Conservation (phyloP, 1,140 invertebrate genomes). For the Daktulosphaira vitifoliae region DNA sequence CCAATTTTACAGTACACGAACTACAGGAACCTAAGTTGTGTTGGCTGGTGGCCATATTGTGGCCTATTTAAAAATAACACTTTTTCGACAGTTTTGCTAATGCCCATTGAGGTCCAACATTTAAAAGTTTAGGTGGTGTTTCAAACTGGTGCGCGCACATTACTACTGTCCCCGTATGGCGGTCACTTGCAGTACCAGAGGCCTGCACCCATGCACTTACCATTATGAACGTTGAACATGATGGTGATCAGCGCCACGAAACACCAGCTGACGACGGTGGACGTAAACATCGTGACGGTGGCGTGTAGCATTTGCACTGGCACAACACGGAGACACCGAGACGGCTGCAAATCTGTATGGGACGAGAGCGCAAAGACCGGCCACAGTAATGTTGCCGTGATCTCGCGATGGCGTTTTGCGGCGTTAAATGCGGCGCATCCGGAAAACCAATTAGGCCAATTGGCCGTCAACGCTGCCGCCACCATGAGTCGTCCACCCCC, state of each 20-base stretch:
- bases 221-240: not conserved
- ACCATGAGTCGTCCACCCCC: no score
- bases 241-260: not conserved
- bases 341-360: not conserved
- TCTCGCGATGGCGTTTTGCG: not conserved
- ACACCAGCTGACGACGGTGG: not conserved
- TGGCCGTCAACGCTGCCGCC: not conserved
- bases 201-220: not conserved
- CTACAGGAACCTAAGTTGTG: no score
- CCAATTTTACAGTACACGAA: no score
- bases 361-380: slow-evolving; percentile 16
- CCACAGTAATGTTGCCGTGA: no score
- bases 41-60: no score
- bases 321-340: slow-evolving; percentile 4
- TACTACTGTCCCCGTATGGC: no score
- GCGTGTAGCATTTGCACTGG: not conserved
- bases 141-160: no score
- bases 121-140: no score
- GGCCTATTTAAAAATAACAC: no score
- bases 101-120: no score
- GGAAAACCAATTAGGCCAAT: slow-evolving; percentile 29
- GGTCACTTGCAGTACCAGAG: no score
- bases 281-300: slow-evolving; percentile 3
- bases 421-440: not conserved
- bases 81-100: no score